A percentile compares a stretch with the other conserved stretches of the same genome.
Conservation (phyloP, 2,797 vertebrate genomes). For the Emys orbicularis region DNA sequence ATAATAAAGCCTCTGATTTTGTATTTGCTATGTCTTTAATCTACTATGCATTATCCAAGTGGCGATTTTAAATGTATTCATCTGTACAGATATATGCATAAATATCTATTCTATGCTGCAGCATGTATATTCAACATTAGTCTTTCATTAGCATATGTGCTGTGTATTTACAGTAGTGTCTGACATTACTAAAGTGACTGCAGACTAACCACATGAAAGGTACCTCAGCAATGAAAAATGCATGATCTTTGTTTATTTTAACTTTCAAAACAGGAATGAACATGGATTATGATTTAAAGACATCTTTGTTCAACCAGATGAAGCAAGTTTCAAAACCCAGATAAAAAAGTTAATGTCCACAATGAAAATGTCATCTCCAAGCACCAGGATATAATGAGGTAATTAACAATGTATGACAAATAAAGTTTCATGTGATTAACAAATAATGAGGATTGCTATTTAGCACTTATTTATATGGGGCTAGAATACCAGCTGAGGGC, state of each 20-base stretch:
- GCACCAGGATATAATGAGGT: background rate
- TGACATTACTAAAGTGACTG: background rate
- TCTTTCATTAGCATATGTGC: background rate
- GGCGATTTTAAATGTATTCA: background rate
- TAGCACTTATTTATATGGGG: slow-evolving; percentile 31
- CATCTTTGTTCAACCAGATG: background rate
- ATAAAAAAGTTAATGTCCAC: background rate
- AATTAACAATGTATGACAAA: slow-evolving; percentile 29
- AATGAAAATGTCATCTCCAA: slow-evolving; percentile 1
- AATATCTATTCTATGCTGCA: background rate
- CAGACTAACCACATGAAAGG: background rate
- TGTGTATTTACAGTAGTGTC: background rate
- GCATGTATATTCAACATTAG: background rate
- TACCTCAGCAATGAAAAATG: background rate
- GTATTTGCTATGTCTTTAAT: background rate
- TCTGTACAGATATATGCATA: background rate
- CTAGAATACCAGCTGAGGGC: slow-evolving; percentile 21
- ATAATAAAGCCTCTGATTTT: background rate
- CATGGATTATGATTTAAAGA: background rate
- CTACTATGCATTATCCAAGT: background rate
- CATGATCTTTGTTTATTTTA: background rate
- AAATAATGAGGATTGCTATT: slow-evolving; percentile 19
- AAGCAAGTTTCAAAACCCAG: background rate
- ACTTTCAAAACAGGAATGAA: background rate
- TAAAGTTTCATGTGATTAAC: slow-evolving; percentile 36